Percentiles rank a stretch among this genome's conserved stretches.
Evolutionary conservation across 2,113 vertebrate genomes (phyloP).

Genomic region (Oreamnos americanus): DNA sequence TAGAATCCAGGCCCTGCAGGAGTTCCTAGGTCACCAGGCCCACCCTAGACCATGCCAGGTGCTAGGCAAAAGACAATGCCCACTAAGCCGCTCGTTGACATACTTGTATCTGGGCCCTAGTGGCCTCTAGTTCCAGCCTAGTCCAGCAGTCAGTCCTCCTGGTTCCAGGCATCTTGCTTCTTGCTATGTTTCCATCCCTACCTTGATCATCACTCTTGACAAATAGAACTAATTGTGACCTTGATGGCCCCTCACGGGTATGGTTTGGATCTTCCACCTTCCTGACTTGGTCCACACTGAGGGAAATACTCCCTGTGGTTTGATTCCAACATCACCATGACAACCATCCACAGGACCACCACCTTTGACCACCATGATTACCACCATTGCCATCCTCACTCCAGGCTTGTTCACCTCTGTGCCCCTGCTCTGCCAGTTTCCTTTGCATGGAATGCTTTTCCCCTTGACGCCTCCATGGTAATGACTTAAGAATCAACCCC

Average conservation of each 20-base stretch:
- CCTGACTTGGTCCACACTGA: not conserved
- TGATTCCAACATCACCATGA: not conserved
- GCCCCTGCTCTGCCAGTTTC: not conserved
- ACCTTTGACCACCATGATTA: not conserved
- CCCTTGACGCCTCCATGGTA: not conserved
- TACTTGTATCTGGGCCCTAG: not conserved
- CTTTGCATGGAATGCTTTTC: not conserved
- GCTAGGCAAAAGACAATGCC: not conserved
- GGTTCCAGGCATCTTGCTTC: not conserved
- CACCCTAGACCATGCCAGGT: not conserved
- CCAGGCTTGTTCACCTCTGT: not conserved
- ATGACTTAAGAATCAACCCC: not conserved
- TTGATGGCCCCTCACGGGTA: not conserved
- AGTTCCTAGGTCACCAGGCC: not conserved
- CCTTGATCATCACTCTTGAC: not conserved
- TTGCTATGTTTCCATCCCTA: not conserved
- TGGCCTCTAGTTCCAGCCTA: not conserved
- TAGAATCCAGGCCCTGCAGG: not conserved
- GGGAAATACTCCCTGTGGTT: not conserved
- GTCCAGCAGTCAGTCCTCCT: not conserved
- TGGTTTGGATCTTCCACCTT: not conserved
- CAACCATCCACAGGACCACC: not conserved
- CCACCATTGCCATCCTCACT: not conserved
- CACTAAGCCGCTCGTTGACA: rapidly evolving
- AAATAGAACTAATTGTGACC: not conserved